Evolutionary conservation across 2,888 invertebrate species (phyloP), one percentile per base, ranked within the genome.

Genomic region (Xestia xanthographa): DNA sequence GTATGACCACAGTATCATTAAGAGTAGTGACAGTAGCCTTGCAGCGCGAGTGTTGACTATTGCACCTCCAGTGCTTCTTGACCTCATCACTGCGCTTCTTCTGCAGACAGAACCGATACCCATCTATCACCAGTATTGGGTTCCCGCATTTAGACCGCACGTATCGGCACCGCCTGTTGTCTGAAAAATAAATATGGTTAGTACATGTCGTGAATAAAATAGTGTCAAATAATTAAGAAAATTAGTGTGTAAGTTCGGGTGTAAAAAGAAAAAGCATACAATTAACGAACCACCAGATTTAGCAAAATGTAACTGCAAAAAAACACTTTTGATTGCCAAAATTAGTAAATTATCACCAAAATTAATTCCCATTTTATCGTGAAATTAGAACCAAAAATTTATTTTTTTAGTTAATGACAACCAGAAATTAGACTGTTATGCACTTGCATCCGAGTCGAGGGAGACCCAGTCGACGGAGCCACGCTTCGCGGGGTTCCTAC

Each of bases 21-120:
- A 83, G 34, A 12, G 83, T 83, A 41, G 56, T 66, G 0, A 85
- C 83, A 38, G 78, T 67, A 0, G 85, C 83, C 60, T 80, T 87
- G 63, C 82, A 80, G 17, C 85, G 71, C 1, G 71, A 26, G 29
- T 76, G 68, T 20, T 87, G 87, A 17, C 80, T 80, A 29, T 72
- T 79, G 72, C 87, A 87, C 8, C 73, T 79, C 87, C 87, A 87
- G 0, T 82, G 75, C 4, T 79, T 83, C n/a, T 72, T 87, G 5
- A 60, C 8, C 2, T 56, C 75, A n/a, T 73, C 62, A 43, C 74
- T 86, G 11, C 80, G 72, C 26, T 58, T 82, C 48, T 81, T 81
- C 62, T 76, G 78, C 38, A 84, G 34, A 34, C 72, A 78, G 53
- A 78, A 85, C 11, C 74, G 50, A 60, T 86, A 85, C 5, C 85